These are phyloP conservation scores for Ia io DNA, from an alignment of 2,113 vertebrate genomes.

Conservation along the genomic window DNA sequence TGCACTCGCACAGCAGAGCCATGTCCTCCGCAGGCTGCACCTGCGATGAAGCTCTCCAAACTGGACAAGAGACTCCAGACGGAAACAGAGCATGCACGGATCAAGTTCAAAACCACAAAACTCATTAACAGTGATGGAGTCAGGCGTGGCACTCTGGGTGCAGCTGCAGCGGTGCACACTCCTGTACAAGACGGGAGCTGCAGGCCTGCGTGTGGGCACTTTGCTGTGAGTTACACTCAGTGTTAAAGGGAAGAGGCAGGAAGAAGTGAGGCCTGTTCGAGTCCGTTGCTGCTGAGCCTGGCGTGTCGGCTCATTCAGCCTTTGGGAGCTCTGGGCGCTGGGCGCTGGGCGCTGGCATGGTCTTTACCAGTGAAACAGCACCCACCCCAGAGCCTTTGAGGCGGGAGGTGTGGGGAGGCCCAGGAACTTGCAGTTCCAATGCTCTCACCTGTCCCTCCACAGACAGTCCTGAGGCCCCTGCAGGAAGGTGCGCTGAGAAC, in stretches of 20 bases:
- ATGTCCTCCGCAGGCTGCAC: neutral
- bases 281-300: rapidly evolving
- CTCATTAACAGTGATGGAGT: neutral
- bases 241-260: neutral
- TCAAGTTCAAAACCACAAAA: neutral
- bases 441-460: neutral
- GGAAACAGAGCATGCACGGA: neutral
- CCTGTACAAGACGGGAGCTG: neutral
- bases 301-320: rapidly evolving
- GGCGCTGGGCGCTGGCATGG: neutral
- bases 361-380: neutral
- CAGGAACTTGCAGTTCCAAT: neutral
- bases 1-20: too few relatives aligned
- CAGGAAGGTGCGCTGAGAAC: neutral
- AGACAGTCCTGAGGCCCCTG: neutral
- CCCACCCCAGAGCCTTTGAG: neutral
- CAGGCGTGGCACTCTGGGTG: neutral
- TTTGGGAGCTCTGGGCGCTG: rapidly evolving
- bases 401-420: neutral
- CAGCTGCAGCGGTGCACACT: too few relatives aligned
- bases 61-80: neutral
- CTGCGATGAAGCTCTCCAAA: rapidly evolving
- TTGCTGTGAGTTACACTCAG: neutral
- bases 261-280: too few relatives aligned
- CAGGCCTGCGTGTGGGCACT: neutral